Percentiles rank a stretch among this genome's conserved stretches.
These are phyloP conservation scores for Melanotus villosus DNA, from an alignment of 2,888 invertebrate genomes.

Conservation along the genomic window DNA sequence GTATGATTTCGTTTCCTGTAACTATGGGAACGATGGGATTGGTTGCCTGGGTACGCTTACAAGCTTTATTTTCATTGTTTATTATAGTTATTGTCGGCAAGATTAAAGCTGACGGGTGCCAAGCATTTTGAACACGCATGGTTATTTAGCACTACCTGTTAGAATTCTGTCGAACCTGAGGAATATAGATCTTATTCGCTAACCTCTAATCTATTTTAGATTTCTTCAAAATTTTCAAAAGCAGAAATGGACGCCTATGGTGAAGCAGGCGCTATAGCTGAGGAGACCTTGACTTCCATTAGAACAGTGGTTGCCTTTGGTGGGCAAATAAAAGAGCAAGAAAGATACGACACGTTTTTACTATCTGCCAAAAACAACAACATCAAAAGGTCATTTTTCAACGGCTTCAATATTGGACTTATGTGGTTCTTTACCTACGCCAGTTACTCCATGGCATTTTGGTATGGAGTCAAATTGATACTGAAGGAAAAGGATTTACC, in stretches of 20 bases:
- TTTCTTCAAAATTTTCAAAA: constrained; percentile 76
- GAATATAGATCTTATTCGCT: not conserved
- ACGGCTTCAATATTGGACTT: constrained; percentile 78
- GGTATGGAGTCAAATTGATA: constrained; percentile 84
- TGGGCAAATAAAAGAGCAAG: constrained; percentile 79
- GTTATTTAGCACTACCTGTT: too few relatives aligned
- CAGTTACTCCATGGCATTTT: constrained; percentile 82
- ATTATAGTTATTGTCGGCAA: not conserved
- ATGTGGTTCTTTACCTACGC: constrained; percentile 85
- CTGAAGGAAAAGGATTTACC: constrained; percentile 72
- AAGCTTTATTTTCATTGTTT: not conserved
- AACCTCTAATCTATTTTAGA: constrained; percentile 61
- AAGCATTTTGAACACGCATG: too few relatives aligned
- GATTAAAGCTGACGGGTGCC: not conserved
- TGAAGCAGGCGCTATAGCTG: constrained; percentile 82
- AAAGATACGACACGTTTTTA: constrained; percentile 77
- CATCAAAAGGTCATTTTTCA: constrained; percentile 78
- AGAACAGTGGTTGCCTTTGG: constrained; percentile 86
- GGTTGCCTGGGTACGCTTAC: constrained; percentile 72
- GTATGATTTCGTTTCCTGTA: constrained; percentile 79
- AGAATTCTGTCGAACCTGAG: too few relatives aligned
- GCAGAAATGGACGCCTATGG: constrained; percentile 81
- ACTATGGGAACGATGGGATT: constrained; percentile 76
- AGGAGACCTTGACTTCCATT: constrained; percentile 82
- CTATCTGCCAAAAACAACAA: constrained; percentile 76